These are phyloP conservation scores for Bedellia somnulentella DNA, from an alignment of 2,888 invertebrate species.

Conservation along the genomic window DNA sequence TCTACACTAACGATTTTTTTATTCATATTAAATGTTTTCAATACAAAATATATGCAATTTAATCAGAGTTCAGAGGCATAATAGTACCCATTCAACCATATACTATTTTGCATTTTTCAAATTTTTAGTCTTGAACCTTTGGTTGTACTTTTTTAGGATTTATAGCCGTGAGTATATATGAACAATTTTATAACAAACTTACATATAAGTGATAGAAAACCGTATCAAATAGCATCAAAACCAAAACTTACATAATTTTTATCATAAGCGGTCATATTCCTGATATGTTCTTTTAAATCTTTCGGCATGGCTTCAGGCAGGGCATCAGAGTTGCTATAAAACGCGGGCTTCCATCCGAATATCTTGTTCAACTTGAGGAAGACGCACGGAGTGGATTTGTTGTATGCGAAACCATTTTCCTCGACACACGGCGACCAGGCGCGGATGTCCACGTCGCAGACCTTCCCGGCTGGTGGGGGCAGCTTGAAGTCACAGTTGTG, in stretches of 20 bases:
- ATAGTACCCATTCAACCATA: too few relatives aligned
- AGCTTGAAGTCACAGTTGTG: slow-evolving; percentile 75
- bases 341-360: slow-evolving; percentile 85
- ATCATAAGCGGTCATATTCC: slow-evolving; percentile 44
- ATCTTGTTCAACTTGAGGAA: slow-evolving; percentile 96
- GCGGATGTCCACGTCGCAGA: slow-evolving; percentile 85
- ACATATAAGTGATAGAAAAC: too few relatives aligned
- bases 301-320: slow-evolving; percentile 77
- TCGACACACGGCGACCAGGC: slow-evolving; percentile 79
- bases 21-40: too few relatives aligned
- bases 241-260: slow-evolving; percentile 49
- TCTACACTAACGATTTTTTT: too few relatives aligned
- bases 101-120: too few relatives aligned
- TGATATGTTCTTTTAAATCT: slow-evolving; percentile 69
- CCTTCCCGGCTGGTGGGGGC: slow-evolving; percentile 71
- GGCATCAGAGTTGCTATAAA: slow-evolving; percentile 70
- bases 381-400: slow-evolving; percentile 90
- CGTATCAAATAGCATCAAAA: too few relatives aligned
- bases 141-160: too few relatives aligned
- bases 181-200: too few relatives aligned
- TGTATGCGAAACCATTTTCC: slow-evolving; percentile 86
- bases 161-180: too few relatives aligned
- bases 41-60: too few relatives aligned
- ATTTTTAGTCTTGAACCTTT: too few relatives aligned
- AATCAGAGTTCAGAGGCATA: too few relatives aligned